Evolutionary conservation across 2,797 vertebrate species (phyloP).

Genomic region (Margarornis squamiger): DNA sequence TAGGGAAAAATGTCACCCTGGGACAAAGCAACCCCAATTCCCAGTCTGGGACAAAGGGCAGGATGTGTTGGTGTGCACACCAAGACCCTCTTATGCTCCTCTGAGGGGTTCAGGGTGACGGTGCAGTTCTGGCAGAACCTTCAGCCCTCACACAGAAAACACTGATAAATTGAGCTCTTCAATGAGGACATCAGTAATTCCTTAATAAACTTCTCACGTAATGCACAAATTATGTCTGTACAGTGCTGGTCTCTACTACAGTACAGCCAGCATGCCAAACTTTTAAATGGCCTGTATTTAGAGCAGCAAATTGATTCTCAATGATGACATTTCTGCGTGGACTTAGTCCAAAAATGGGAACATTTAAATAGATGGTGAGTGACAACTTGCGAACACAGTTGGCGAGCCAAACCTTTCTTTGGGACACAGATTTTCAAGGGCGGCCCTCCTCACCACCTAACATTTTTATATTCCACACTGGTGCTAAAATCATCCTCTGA

Average conservation of each 20-base stretch:
- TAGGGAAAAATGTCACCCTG: not conserved
- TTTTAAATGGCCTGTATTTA: not conserved
- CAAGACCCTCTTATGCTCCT: not conserved
- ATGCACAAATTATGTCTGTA: not conserved
- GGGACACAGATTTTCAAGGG: not conserved
- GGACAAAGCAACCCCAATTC: not conserved
- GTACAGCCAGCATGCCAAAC: not conserved
- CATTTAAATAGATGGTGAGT: not conserved
- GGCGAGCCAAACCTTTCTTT: not conserved
- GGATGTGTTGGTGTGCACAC: not conserved
- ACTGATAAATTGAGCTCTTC: not conserved
- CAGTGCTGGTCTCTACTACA: not conserved
- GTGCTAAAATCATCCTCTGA: not conserved
- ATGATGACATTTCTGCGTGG: not conserved
- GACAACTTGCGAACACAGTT: not conserved
- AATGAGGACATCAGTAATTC: not conserved
- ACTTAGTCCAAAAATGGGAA: not conserved
- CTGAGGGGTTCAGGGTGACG: not conserved
- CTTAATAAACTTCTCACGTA: not conserved
- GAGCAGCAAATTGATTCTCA: conserved; percentile 30
- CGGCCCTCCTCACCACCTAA: not conserved
- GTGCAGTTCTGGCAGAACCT: not conserved
- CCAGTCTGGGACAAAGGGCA: not conserved
- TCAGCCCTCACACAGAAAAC: not conserved
- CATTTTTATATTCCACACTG: accelerated